Evolutionary conservation across 92 coral and sea anemone genomes (phyloP), one percentile per base, ranked within the genome.

Genomic region (Palythoa grandis): DNA sequence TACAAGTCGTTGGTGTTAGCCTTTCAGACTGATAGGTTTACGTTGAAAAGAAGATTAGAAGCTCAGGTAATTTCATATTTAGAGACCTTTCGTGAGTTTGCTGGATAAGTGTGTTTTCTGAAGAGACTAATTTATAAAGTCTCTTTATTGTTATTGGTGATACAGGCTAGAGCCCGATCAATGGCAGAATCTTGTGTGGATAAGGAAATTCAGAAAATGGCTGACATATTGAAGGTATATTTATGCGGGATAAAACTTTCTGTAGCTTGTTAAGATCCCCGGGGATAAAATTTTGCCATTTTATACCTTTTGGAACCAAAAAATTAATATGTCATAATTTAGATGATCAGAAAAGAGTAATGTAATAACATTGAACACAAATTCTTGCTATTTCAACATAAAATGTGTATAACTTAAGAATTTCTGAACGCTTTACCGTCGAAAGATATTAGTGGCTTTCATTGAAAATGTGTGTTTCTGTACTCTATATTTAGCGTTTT

Each of bases 1-100:
- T 97, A 95, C 91, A 93, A 82, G 72, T 88, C 95, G n/a, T 84
- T 97, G 79, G 96, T 91, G 52, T 89, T 95, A 29, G 99, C 99
- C 17, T 97, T 97, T 79, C 98, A 95, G 52, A 95, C 99, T 11
- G 99, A 97, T 76, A 94, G 92, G 84, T 90, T 90, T 76, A 97
- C 98, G 11, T 84, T 97, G 11, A 87, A 78, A 16, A 87, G 95
- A 83, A 86, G 99, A 24, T 82, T 97, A 85, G 97, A 95, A 50
- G 90, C 90, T 57, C 98, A 95, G 99, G 99, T 96, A 83, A 89
- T 70, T 2, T 16, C 23, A 52, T 40, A 24, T 23, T 15, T 78
- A 52, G 48, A 76, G 22, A 47, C 0, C 11, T 16, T 17, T 16
- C 16, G 25, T 43, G 50, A 52, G 1, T 52, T 20, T 11, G 43